Conservation (phyloP, 1,140 invertebrate species). For the Drosophila malerkotliana region DNA sequence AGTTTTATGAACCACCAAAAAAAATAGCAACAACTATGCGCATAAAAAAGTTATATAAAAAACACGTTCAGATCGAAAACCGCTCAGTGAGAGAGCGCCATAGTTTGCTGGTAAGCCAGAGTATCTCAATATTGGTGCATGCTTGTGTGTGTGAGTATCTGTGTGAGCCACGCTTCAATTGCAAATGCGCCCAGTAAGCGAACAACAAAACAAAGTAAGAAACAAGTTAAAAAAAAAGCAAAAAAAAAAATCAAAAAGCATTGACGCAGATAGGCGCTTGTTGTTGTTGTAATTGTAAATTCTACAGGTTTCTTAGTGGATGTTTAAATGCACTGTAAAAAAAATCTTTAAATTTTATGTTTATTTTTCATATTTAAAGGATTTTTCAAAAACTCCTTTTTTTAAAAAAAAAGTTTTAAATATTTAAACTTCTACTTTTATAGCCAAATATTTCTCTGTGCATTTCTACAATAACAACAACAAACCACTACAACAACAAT, state of each 20-base stretch:
- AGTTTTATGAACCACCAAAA: conserved; percentile 26
- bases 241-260: conserved; percentile 38
- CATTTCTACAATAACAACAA: conserved; percentile 29
- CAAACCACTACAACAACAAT: conserved; percentile 39
- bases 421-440: background rate
- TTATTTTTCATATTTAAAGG: too few relatives aligned
- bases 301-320: conserved; percentile 69
- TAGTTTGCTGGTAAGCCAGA: conserved; percentile 12
- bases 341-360: background rate
- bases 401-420: too few relatives aligned
- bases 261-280: conserved; percentile 67
- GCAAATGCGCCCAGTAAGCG: conserved; percentile 66
- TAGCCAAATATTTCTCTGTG: conserved; percentile 10
- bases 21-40: conserved; percentile 64
- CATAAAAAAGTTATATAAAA: conserved; percentile 78
- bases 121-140: conserved; percentile 28
- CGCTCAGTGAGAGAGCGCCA: conserved; percentile 25
- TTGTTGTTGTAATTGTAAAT: conserved; percentile 74
- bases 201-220: conserved; percentile 42
- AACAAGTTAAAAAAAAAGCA: conserved; percentile 19
- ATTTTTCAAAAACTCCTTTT: too few relatives aligned
- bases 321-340: conserved; percentile 7
- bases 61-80: conserved; percentile 65
- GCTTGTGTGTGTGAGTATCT: conserved; percentile 39
- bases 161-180: conserved; percentile 80